These are phyloP conservation scores for Nothocercus nigrocapillus DNA, from an alignment of 2,113 vertebrate genomes.

Conservation along the genomic window DNA sequence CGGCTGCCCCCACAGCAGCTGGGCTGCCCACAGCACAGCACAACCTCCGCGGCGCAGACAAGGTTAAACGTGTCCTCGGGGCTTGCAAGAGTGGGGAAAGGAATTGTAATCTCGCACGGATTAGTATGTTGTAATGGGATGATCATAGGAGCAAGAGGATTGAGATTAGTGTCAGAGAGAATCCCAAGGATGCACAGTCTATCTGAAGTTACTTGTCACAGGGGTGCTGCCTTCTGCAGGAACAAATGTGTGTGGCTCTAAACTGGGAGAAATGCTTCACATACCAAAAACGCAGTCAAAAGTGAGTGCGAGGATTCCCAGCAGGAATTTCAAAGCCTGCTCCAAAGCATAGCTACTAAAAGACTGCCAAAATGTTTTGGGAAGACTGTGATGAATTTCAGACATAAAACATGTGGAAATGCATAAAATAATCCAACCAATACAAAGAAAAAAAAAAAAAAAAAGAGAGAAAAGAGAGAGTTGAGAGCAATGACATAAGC, in stretches of 20 bases:
- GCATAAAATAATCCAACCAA: background rate
- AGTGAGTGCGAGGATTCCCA: background rate
- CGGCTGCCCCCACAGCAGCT: background rate
- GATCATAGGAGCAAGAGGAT: background rate
- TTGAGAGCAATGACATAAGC: rapidly evolving
- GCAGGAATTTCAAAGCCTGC: background rate
- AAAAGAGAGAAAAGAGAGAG: background rate
- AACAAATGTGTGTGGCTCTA: background rate
- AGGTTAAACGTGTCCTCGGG: constrained; percentile 27
- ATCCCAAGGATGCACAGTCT: rapidly evolving
- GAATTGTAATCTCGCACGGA: background rate
- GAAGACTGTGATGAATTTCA: background rate
- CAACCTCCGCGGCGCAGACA: background rate
- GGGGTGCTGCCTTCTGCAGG: background rate
- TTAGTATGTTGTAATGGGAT: background rate
- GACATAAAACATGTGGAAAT: background rate
- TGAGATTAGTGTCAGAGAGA: background rate
- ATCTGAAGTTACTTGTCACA: background rate
- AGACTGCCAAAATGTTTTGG: background rate
- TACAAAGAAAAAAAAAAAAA: background rate
- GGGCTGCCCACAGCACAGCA: background rate
- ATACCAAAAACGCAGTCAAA: background rate
- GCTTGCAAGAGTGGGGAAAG: background rate
- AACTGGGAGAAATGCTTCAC: background rate
- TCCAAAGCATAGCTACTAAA: background rate